Evolutionary conservation across 2,888 invertebrate species (phyloP).

Genomic region (Yponomeuta plumbellus): DNA sequence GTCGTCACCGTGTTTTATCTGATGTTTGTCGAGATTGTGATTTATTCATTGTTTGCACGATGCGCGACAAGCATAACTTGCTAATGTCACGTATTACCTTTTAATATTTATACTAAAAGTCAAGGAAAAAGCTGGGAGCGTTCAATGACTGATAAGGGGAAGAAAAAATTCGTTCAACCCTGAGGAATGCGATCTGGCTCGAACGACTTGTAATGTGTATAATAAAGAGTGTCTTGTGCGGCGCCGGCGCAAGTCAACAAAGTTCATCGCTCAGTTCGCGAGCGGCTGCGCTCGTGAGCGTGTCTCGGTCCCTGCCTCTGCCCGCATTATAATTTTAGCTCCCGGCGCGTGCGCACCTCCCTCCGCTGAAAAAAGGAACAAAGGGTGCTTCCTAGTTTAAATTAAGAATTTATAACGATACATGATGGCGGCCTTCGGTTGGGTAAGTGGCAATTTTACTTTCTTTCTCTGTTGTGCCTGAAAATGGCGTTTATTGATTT

Average conservation of each 20-base stretch:
- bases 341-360: conserved; percentile 27
- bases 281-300: conserved; percentile 48
- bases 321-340: conserved; percentile 30
- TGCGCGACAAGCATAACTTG: background rate
- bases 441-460: conserved; percentile 46
- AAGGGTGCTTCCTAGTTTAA: conserved; percentile 58
- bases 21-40: conserved; percentile 8
- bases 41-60: background rate
- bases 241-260: conserved; percentile 12
- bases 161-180: conserved; percentile 53
- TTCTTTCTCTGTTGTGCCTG: conserved; percentile 20
- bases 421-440: conserved; percentile 43
- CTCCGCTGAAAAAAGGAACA: conserved; percentile 41
- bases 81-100: background rate
- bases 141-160: conserved; percentile 47
- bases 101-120: background rate
- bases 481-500: background rate
- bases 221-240: conserved; percentile 7
- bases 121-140: conserved; percentile 22
- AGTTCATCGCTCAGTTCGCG: conserved; percentile 42
- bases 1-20: conserved; percentile 23
- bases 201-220: background rate
- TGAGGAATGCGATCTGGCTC: conserved; percentile 46
- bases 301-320: background rate
- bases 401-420: conserved; percentile 53